phyloP scores from a whole-genome alignment of 2,888 invertebrate species.

The Campaea margaritaria region DNA sequence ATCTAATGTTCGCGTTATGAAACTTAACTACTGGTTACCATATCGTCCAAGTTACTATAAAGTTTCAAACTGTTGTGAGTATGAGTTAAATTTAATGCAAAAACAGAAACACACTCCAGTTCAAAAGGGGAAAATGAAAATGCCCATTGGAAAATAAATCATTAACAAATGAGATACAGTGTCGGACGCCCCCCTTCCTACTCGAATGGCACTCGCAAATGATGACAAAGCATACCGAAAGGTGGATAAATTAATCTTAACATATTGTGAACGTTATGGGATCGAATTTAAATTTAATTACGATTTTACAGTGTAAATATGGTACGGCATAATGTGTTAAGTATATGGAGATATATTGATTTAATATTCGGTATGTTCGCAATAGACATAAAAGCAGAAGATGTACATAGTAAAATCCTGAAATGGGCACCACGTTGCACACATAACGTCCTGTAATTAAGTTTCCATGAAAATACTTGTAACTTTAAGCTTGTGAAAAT shows the following conservation, averaged over 20 bases:
- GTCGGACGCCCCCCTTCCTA: constrained; percentile 54
- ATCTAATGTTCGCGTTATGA: too few relatives aligned
- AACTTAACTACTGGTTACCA: neutral
- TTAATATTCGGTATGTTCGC: too few relatives aligned
- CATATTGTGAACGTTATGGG: constrained; percentile 44
- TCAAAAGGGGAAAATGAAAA: constrained; percentile 59
- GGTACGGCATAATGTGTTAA: too few relatives aligned
- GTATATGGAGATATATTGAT: too few relatives aligned
- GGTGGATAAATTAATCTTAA: constrained; percentile 61
- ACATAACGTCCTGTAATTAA: too few relatives aligned
- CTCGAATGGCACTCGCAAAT: constrained; percentile 68
- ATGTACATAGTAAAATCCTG: too few relatives aligned
- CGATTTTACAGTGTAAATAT: constrained; percentile 38
- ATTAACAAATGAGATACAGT: constrained; percentile 76
- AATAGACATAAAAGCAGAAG: too few relatives aligned
- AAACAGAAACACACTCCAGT: constrained; percentile 12
- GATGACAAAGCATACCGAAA: constrained; percentile 70
- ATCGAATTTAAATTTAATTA: constrained; percentile 75
- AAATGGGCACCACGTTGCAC: too few relatives aligned
- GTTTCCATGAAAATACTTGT: neutral
- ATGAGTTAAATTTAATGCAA: constrained; percentile 1
- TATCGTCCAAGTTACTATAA: too few relatives aligned
- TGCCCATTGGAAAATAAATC: constrained; percentile 73
- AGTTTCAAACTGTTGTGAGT: too few relatives aligned
- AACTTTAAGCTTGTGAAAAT: neutral